Evolutionary conservation across 2,888 invertebrate genomes (phyloP).

Genomic region (Eutolmus rufibarbis): DNA sequence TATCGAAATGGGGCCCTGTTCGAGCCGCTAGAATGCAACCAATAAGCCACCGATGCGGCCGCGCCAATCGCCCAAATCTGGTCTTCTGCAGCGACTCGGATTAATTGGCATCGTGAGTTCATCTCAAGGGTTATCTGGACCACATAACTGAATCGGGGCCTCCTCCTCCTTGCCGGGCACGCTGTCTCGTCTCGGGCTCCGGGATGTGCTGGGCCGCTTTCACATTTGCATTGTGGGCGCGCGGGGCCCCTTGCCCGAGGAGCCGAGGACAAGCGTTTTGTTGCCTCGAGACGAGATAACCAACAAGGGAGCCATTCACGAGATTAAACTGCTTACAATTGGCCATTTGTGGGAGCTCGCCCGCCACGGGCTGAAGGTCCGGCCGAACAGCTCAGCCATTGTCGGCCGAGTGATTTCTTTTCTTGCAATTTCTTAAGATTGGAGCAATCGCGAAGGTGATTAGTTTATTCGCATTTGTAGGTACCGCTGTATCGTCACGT

Average conservation of each 20-base stretch:
- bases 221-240: background rate
- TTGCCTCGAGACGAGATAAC: slow-evolving; percentile 17
- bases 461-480: background rate
- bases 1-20: background rate
- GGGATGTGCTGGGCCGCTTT: background rate
- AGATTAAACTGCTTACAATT: slow-evolving; percentile 35
- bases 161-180: background rate
- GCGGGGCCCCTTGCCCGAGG: background rate
- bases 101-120: slow-evolving; percentile 31
- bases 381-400: background rate
- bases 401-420: background rate
- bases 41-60: background rate
- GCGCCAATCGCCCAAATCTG: background rate
- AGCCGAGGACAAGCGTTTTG: background rate
- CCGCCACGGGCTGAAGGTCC: background rate
- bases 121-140: slow-evolving; percentile 35
- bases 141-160: slow-evolving; percentile 31
- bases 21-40: background rate
- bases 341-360: slow-evolving; percentile 12
- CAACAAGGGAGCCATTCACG: slow-evolving; percentile 28
- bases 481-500: background rate
- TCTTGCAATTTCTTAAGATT: slow-evolving; percentile 26
- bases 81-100: background rate
- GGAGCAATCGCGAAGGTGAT: slow-evolving; percentile 20
- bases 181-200: background rate